phyloP scores from a whole-genome alignment of 2,888 invertebrate genomes.

The Orthosia gracilis region DNA sequence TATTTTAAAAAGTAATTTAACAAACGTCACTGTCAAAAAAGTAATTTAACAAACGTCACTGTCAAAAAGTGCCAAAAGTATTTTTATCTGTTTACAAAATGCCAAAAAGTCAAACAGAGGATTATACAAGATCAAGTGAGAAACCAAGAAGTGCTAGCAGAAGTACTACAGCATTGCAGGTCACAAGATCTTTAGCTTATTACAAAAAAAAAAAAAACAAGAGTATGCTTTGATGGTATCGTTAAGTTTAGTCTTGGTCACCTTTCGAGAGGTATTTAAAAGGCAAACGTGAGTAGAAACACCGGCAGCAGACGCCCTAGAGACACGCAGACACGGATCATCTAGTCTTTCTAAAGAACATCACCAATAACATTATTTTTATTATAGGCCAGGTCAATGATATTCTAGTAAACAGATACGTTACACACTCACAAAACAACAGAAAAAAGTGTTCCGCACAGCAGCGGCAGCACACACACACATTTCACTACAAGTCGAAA shows the following conservation, averaged over 20 bases:
- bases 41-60: slow-evolving; percentile 10
- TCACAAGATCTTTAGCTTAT: slow-evolving; percentile 13
- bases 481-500: no score
- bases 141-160: slow-evolving; percentile 75
- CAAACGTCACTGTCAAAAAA: slow-evolving; percentile 14
- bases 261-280: no score
- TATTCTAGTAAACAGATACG: no score
- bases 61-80: slow-evolving; percentile 6
- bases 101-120: slow-evolving; percentile 75
- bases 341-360: no score
- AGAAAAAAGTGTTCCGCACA: no score
- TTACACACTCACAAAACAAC: no score
- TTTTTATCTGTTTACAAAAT: slow-evolving; percentile 61
- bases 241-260: no score
- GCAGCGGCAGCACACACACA: no score
- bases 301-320: neutral
- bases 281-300: neutral
- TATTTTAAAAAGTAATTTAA: slow-evolving; percentile 2
- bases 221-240: no score
- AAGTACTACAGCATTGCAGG: slow-evolving; percentile 63
- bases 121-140: slow-evolving; percentile 73
- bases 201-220: neutral
- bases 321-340: neutral
- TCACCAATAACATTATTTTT: no score
- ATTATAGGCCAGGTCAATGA: no score